Base-by-base conservation (phyloP, 2,888 invertebrate species). In the Epinotia brunnichana region DNA sequence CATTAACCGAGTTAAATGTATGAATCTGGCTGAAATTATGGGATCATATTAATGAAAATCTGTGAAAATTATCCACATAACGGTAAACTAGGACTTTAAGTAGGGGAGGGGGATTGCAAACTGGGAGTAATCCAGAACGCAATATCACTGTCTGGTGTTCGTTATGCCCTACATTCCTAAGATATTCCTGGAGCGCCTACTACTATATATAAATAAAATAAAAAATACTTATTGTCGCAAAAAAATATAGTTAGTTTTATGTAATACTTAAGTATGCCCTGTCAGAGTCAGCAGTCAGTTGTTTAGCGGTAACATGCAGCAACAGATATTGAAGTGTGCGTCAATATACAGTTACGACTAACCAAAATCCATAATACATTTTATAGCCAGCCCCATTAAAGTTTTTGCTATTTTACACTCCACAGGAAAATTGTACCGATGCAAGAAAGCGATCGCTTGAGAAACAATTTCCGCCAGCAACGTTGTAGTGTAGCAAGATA, bases 401-500 rank as follows among this genome's bases (percentile, higher is more conserved):
- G 1, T 29, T 48, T 48, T 74, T 77, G 70, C 76, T 19, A 51
- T 60, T 60, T 59, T 53, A 57, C 44, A 35, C 39, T 61, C 24
- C 61, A 35, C 51, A 51, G 56, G 61, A 68, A 75, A 74, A 71
- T 60, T 63, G 53, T 51, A 61, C 61, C 69, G 73, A 75, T 77
- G 79, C 77, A 78, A 72, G 66, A 80, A 81, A 80, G 78, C 80
- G 83, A 80, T 83, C 82, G 84, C 85, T 87, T 83, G 85, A 81
- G 87, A 89, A 90, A 88, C 89, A 88, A 88, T 90, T 88, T 88
- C 86, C 86, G 80, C 78, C 81, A 77, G 80, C 77, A 79, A 69
- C 69, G 61, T 41, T 59, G 64, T 68, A 64, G 70, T 54, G 76
- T 79, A 80, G 84, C 84, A 89, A 91, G 91, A 92, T 87, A 85